Evolutionary conservation across 2,113 vertebrate genomes (phyloP).

Genomic region (Myodes glareolus): DNA sequence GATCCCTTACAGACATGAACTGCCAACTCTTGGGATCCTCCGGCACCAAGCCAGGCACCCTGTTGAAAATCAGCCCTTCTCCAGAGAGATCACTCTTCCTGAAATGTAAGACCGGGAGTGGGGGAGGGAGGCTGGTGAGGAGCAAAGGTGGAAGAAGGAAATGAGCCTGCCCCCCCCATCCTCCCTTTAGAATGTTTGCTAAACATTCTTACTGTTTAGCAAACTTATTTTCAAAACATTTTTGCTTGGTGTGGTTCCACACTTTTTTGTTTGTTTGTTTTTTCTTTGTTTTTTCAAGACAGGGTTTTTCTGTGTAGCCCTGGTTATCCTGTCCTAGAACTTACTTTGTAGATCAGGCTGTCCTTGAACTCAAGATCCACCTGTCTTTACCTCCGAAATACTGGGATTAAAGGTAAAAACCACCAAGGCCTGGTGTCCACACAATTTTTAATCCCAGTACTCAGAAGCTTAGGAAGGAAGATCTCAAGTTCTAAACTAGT

Average conservation of each 20-base stretch:
- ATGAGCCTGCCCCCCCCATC: background rate
- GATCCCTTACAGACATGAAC: conserved; percentile 76
- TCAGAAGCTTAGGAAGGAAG: background rate
- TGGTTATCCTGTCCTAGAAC: background rate
- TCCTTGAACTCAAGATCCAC: background rate
- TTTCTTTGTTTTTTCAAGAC: background rate
- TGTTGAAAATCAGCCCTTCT: conserved; percentile 80
- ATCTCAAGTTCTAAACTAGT: background rate
- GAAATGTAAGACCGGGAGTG: conserved; percentile 81
- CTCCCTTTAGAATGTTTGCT: no score
- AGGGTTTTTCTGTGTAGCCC: background rate
- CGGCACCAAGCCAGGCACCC: conserved; percentile 72
- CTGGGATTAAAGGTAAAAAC: background rate
- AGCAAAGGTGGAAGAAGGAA: background rate
- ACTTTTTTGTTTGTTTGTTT: background rate
- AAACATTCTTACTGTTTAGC: background rate
- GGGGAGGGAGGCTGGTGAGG: background rate
- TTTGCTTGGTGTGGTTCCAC: background rate
- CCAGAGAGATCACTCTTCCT: conserved; percentile 82
- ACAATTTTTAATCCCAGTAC: background rate
- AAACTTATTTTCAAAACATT: background rate
- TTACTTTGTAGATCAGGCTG: background rate
- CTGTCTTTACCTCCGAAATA: background rate
- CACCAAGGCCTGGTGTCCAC: background rate
- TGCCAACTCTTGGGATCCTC: conserved; percentile 76